These are phyloP conservation scores for Cyphomyrus plagiostoma DNA, from an alignment of 2,113 vertebrate genomes.

Conservation along the genomic window DNA sequence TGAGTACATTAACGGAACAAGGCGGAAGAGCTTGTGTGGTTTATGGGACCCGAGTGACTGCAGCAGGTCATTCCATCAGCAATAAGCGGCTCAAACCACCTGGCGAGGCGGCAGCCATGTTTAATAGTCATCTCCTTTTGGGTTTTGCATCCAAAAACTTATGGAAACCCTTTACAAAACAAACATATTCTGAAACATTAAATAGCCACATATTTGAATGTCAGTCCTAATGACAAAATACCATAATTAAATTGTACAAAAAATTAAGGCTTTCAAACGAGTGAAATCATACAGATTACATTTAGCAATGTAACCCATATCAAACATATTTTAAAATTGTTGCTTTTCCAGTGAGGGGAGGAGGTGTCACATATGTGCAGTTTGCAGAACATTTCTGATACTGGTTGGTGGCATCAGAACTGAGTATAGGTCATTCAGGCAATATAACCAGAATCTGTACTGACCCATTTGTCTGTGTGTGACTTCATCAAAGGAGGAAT, in stretches of 20 bases:
- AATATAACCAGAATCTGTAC: background rate
- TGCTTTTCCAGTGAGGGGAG: background rate
- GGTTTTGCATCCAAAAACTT: background rate
- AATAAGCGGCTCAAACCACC: background rate
- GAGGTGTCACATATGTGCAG: background rate
- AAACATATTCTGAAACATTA: background rate
- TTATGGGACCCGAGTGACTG: background rate
- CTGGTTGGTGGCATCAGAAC: background rate
- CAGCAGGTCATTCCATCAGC: background rate
- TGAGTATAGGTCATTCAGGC: background rate
- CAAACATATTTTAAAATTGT: background rate
- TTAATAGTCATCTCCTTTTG: background rate
- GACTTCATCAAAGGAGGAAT: background rate
- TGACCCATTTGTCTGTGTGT: background rate
- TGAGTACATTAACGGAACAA: background rate
- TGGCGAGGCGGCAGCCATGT: background rate
- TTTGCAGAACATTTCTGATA: background rate
- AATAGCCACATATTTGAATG: background rate
- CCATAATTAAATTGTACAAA: background rate
- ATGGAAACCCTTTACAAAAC: background rate
- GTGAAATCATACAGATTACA: slow-evolving; percentile 12
- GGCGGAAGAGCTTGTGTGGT: background rate
- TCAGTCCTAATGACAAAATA: background rate
- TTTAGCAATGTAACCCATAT: background rate
- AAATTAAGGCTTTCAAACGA: slow-evolving; percentile 29